Conservation (phyloP, 35 echinoderm and acorn worm genomes). For the Heliocidaris tuberculata region DNA sequence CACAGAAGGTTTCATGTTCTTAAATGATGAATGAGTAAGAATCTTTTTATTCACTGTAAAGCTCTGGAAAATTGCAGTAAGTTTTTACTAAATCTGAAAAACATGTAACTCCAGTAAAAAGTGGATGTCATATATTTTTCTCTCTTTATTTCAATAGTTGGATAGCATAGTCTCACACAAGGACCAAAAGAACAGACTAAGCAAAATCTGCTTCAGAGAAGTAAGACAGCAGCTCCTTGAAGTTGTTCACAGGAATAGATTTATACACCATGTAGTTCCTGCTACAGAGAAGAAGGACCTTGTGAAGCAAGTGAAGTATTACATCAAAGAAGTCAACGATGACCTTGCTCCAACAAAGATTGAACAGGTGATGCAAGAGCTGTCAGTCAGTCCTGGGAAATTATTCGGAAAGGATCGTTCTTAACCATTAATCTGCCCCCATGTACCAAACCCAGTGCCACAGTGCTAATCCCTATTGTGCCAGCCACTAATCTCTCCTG, state of each 20-base stretch:
- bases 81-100: no score
- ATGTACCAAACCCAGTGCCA: no score
- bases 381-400: not conserved
- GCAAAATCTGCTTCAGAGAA: not conserved
- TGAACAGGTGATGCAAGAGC: not conserved
- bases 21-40: no score
- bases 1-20: no score
- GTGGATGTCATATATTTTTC: no score
- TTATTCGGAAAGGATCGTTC: not conserved
- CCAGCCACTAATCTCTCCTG: no score
- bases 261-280: not conserved
- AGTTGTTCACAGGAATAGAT: not conserved
- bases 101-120: no score
- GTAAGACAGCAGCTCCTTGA: not conserved
- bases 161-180: not conserved
- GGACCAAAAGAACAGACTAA: not conserved
- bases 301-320: not conserved
- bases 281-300: not conserved
- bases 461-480: no score
- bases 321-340: not conserved
- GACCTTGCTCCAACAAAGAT: not conserved
- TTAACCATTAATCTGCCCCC: no score
- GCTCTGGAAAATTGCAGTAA: no score
- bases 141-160: not conserved
- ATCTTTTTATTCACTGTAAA: no score